A percentile compares a stretch with the other conserved stretches of the same genome.
Evolutionary conservation across 2,888 invertebrate species (phyloP).

Genomic region (Busseola fusca): DNA sequence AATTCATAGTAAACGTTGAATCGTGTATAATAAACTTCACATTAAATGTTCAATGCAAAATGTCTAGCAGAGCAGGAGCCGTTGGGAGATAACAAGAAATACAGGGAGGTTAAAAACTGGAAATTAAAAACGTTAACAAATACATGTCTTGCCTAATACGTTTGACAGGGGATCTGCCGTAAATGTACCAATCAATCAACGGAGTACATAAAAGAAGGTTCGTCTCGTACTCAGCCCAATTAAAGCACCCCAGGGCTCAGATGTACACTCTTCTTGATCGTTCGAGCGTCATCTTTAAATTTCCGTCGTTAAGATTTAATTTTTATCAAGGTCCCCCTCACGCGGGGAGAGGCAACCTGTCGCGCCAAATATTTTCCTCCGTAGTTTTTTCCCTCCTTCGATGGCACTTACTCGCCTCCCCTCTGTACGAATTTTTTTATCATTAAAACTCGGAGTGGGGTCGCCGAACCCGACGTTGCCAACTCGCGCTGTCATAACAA

Average conservation of each 20-base stretch:
- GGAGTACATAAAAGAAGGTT: slow-evolving; percentile 66
- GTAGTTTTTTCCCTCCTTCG: slow-evolving; percentile 89
- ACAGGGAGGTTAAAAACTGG: slow-evolving; percentile 42
- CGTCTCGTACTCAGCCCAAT: slow-evolving; percentile 84
- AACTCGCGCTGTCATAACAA: slow-evolving; percentile 88
- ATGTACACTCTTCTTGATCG: slow-evolving; percentile 89
- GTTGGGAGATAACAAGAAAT: slow-evolving; percentile 47
- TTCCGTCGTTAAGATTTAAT: slow-evolving; percentile 90
- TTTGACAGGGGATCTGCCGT: slow-evolving; percentile 65
- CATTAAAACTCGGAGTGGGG: slow-evolving; percentile 88
- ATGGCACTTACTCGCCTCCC: slow-evolving; percentile 88
- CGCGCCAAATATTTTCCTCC: slow-evolving; percentile 89
- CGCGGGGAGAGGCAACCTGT: slow-evolving; percentile 83
- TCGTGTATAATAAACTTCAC: slow-evolving; percentile 65
- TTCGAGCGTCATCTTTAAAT: slow-evolving; percentile 89
- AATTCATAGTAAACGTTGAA: slow-evolving; percentile 69
- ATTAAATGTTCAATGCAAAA: slow-evolving; percentile 63
- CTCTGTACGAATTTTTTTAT: slow-evolving; percentile 89
- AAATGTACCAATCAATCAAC: slow-evolving; percentile 75
- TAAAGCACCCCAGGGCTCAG: slow-evolving; percentile 87
- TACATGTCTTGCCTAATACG: slow-evolving; percentile 61
- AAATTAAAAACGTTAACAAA: slow-evolving; percentile 62
- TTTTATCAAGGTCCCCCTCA: slow-evolving; percentile 84
- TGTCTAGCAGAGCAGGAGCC: slow-evolving; percentile 36
- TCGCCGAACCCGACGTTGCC: slow-evolving; percentile 87